Base-by-base conservation (phyloP, 1,140 invertebrate genomes). In the Atta colombica region DNA sequence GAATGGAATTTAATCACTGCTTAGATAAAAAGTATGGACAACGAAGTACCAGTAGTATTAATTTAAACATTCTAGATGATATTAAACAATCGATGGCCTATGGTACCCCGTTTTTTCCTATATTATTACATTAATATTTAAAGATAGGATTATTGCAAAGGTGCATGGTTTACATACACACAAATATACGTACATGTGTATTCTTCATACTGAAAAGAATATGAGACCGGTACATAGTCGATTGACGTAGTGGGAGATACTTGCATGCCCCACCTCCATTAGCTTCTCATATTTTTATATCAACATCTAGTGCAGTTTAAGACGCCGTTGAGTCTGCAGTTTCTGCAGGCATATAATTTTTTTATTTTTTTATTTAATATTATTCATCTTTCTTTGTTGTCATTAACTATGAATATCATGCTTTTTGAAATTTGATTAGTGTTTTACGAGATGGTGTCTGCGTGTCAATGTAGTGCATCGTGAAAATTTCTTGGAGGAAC, bases 251-350 rank as follows among this genome's bases (percentile, higher is more conserved):
- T 85, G 74, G 82, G 82, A 75, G 69, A 75, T 61, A 51, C 80
- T 84, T 84, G 68, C 55, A 74, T 61, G 55, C 69, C 69, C 69
- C 80, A 63, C 87, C 85, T 80, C 85, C 68, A 72, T 78, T 63
- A n/a, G 21, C 84, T 58, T 75, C 87, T 87, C 74, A 80, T 86
- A 94, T 93, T 94, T 94, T 94, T 94, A 93, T 90, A 89, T 88
- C 88, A 92, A 92, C 90, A 92, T 93, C 90, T 93, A 93, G 92
- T 93, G 45, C 86, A 86, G 55, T 77, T 31, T 85, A 85, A 77
- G 87, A 89, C 88, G 86, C 72, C 89, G 84, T 89, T 77, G 89
- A 63, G 88, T 87, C 89, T 86, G 87, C 89, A 88, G 77, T 80
- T 85, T 45, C 77, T 65, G 60, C n/a, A 53, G n/a, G 35, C 2